Evolutionary conservation across 2,888 invertebrate genomes (phyloP).

Genomic region (Sinelater perroti): DNA sequence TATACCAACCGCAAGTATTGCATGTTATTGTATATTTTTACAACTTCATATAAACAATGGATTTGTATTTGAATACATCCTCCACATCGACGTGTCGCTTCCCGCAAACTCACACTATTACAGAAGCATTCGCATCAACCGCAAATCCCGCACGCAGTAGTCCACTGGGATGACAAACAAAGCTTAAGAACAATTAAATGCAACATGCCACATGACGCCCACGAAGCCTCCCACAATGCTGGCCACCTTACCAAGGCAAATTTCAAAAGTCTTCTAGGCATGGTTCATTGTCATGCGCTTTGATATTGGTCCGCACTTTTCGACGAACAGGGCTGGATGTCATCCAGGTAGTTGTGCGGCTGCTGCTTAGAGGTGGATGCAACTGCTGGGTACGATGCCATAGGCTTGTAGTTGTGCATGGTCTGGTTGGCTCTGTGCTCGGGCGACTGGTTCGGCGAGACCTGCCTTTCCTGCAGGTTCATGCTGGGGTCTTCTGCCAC

Average conservation of each 20-base stretch:
- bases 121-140: conserved; percentile 10
- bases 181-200: conserved; percentile 15
- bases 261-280: conserved; percentile 36
- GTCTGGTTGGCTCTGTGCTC: conserved; percentile 58
- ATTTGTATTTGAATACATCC: conserved; percentile 15
- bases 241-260: conserved; percentile 23
- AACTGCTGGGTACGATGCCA: conserved; percentile 54
- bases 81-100: background rate
- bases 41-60: conserved; percentile 21
- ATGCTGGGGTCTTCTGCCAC: conserved; percentile 71
- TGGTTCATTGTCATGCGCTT: conserved; percentile 56
- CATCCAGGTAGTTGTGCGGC: conserved; percentile 57
- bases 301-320: conserved; percentile 58
- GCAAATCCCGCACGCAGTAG: conserved; percentile 12
- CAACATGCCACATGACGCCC: conserved; percentile 22
- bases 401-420: conserved; percentile 60
- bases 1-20: conserved; percentile 41
- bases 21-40: conserved; percentile 31
- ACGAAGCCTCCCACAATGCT: conserved; percentile 9
- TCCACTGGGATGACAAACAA: conserved; percentile 2
- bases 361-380: conserved; percentile 65
- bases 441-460: conserved; percentile 54
- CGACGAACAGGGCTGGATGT: conserved; percentile 62
- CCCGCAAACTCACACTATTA: conserved; percentile 1
- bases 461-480: conserved; percentile 61